Conservation (phyloP, 2,113 vertebrate genomes). For the Lampris megalopsis region DNA sequence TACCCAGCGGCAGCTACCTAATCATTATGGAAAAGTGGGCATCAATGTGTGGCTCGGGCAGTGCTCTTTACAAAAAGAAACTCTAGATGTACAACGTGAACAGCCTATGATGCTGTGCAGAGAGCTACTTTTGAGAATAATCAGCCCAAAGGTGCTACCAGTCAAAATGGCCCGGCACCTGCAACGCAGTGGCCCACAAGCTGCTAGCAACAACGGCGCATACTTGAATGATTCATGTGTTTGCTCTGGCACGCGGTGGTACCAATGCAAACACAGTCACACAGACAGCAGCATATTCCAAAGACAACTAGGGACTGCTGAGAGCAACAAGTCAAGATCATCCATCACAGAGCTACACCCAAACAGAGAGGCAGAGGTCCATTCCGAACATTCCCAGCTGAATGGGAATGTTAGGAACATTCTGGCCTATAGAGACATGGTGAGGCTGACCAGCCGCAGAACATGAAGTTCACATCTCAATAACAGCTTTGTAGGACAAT, state of each 20-base stretch:
- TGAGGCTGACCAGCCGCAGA: not conserved
- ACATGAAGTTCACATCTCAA: constrained; percentile 15
- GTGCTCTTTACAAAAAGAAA: too few relatives aligned
- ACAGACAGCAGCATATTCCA: constrained; percentile 38
- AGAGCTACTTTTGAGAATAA: not conserved
- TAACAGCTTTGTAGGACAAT: constrained; percentile 1
- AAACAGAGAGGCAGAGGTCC: constrained; percentile 40
- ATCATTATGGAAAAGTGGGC: too few relatives aligned
- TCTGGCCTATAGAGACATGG: not conserved
- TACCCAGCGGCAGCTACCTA: too few relatives aligned
- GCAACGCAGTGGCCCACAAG: not conserved
- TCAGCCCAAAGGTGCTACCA: not conserved
- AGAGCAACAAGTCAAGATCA: constrained; percentile 49
- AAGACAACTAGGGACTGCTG: constrained; percentile 44
- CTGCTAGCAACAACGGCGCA: not conserved
- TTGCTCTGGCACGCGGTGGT: constrained; percentile 13
- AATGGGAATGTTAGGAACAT: not conserved
- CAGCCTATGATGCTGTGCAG: not conserved
- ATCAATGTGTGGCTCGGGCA: too few relatives aligned
- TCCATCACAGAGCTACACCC: constrained; percentile 35
- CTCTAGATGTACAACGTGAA: not conserved
- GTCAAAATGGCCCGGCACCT: not conserved
- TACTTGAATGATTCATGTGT: constrained; percentile 16
- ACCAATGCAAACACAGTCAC: constrained; percentile 21
- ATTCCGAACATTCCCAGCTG: constrained; percentile 42